Base-by-base conservation (phyloP, 2,113 vertebrate species). In the Ailuropoda melanoleuca region DNA sequence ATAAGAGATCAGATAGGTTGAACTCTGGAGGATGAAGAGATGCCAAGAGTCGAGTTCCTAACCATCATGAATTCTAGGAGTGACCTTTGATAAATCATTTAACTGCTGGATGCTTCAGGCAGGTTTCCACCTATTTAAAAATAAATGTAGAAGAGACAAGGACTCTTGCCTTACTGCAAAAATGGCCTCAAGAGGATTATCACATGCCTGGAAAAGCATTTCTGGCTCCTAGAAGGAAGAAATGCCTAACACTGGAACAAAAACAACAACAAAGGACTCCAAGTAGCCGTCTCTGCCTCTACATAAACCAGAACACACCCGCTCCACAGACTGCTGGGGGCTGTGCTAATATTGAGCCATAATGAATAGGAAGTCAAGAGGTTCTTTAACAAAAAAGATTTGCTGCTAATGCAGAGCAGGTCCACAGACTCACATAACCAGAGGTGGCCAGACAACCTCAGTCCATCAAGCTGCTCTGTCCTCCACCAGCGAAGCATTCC, bases 21-120 rank as follows among this genome's bases (percentile, higher is more conserved):
- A 97, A 98, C 90, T 93, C 43, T 80, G 84, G 74, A 72, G n/a
- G 68, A 37, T 4, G 88, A 39, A 80, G 23, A 72, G 43, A 87
- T n/a, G 87, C 62, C 48, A 81, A 37, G 82, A 92, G 64, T 13
- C 74, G 62, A 87, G 89, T 55, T 93, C 84, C 78, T 95, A 81
- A 53, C 37, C 31, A 83, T 77, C 24, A 70, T 77, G 89, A 96
- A 95, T 97, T 96, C 95, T 68, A 62, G 68, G 43, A 92, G 62
- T 90, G 78, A 95, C 95, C 90, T 97, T 72, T 96, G 78, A 93
- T 96, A 95, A 98, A 96, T 93, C 92, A 93, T 34, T 95, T 82
- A 91, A 85, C 37, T 77, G 55, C 39, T 88, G 66, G 92, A 88
- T 70, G 50, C 78, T 95, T 95, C 92, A 26, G 53, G 46, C 74